phyloP scores from a whole-genome alignment of 2,797 vertebrate genomes.

The Acipenser transmontanus region DNA sequence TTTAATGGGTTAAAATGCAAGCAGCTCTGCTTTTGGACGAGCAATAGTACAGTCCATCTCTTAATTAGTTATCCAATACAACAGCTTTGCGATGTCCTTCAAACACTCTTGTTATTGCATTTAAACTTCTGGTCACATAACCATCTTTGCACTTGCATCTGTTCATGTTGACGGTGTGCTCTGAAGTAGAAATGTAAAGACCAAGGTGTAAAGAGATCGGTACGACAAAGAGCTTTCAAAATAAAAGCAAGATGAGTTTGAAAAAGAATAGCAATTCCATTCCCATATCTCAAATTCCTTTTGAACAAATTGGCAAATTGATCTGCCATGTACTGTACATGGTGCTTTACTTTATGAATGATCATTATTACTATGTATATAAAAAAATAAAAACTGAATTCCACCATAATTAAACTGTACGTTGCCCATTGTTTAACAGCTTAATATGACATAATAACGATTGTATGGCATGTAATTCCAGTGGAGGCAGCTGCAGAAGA shows the following conservation, averaged over 20 bases:
- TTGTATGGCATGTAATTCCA: too few relatives aligned
- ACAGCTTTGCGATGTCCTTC: constrained; percentile 4
- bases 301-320: not conserved
- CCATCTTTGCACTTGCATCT: not conserved
- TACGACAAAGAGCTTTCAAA: constrained; percentile 3
- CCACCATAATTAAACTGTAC: too few relatives aligned
- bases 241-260: not conserved
- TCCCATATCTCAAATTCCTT: not conserved
- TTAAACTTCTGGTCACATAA: constrained; percentile 10
- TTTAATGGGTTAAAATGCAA: too few relatives aligned
- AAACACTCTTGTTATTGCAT: not conserved
- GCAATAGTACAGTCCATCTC: not conserved
- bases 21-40: not conserved
- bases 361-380: too few relatives aligned
- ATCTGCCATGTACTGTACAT: too few relatives aligned
- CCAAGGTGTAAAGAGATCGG: not conserved
- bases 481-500: too few relatives aligned
- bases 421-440: too few relatives aligned
- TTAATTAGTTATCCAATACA: constrained; percentile 6
- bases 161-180: not conserved
- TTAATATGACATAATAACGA: too few relatives aligned
- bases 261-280: not conserved
- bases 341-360: too few relatives aligned
- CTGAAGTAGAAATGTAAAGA: constrained; percentile 6
- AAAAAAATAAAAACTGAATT: too few relatives aligned